Conservation (phyloP, 2,113 vertebrate species). For the Microtus oregoni region DNA sequence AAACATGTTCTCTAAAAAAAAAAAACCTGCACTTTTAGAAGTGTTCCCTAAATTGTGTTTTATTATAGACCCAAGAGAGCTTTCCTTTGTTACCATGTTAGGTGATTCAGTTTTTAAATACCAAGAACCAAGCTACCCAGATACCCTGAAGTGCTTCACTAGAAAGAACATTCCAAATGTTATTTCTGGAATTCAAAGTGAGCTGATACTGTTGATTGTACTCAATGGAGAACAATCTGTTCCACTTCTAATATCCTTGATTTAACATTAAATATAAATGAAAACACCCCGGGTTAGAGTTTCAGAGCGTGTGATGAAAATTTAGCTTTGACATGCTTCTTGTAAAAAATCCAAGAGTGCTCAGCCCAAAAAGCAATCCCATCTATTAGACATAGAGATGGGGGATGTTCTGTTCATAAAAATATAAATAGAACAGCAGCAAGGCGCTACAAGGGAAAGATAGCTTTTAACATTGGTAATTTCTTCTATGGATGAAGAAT, state of each 20-base stretch:
- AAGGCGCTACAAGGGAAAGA: constrained; percentile 68
- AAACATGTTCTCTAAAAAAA: background rate
- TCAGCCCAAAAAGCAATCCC: constrained; percentile 58
- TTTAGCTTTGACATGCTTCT: constrained; percentile 70
- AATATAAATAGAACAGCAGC: constrained; percentile 68
- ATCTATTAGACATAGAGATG: constrained; percentile 65
- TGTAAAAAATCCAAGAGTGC: constrained; percentile 70
- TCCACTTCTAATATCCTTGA: constrained; percentile 73
- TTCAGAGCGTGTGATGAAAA: constrained; percentile 58
- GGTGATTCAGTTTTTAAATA: constrained; percentile 65
- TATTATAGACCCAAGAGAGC: constrained; percentile 60
- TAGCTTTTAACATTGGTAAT: constrained; percentile 54
- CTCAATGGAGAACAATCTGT: constrained; percentile 70
- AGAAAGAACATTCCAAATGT: constrained; percentile 71
- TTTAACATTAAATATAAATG: constrained; percentile 77
- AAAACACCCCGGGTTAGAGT: constrained; percentile 72
- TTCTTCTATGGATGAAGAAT: background rate
- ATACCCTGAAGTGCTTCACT: constrained; percentile 60
- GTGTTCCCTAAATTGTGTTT: constrained; percentile 38
- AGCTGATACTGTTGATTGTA: constrained; percentile 64
- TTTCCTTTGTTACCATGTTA: constrained; percentile 55
- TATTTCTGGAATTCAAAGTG: constrained; percentile 72
- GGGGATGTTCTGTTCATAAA: constrained; percentile 51
- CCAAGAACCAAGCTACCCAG: constrained; percentile 51
- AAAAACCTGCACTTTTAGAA: background rate